Base-by-base conservation (phyloP, 2,888 invertebrate genomes). In the Eugnorisma glareosa region DNA sequence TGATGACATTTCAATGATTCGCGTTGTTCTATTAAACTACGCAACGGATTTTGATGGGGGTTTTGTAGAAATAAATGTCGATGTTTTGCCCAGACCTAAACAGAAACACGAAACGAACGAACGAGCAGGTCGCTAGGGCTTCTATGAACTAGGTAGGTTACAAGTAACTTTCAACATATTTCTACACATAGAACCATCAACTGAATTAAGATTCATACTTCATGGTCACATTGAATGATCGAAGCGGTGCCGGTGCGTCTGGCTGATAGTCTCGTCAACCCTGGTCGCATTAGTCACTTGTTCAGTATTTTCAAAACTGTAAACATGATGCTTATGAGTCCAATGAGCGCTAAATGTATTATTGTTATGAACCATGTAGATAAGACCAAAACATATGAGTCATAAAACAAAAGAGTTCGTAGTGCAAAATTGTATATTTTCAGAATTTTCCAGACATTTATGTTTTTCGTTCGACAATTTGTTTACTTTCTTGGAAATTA, bases 401-500 rank as follows among this genome's bases (percentile, higher is more conserved):
- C 77, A 82, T 70, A 67, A 40, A 70, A 43, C 61, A 68, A 70
- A 75, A 77, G 72, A 77, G 82, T 82, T 67, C 54, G 61, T 73
- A 82, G 59, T 72, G 82, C 45, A 68, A 81, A 54, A 63, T 69
- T 69, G 68, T 77, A 48, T 73, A 54, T 69, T 81, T 75, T 67
- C 40, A 48, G 69, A 75, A 67, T 67, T 40, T 74, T 75, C 61
- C 69, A 75, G 61, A 81, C 35, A 43, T 67, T 67, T 40, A 73
- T 70, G 67, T 57, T 82, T 82, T 73, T 63, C 28, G 70, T 67
- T 77, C 59, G 48, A 75, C 21, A 54, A 24, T 57, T 45, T 70
- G 77, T 81, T 82, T 82, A 82, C 13, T 63, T 73, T 82, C 72
- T 61, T 51, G 31, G 48, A 73, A 77, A 77, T 40, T 70, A 48